phyloP scores from a whole-genome alignment of 2,113 vertebrate genomes.

The Porphyrio hochstetteri region DNA sequence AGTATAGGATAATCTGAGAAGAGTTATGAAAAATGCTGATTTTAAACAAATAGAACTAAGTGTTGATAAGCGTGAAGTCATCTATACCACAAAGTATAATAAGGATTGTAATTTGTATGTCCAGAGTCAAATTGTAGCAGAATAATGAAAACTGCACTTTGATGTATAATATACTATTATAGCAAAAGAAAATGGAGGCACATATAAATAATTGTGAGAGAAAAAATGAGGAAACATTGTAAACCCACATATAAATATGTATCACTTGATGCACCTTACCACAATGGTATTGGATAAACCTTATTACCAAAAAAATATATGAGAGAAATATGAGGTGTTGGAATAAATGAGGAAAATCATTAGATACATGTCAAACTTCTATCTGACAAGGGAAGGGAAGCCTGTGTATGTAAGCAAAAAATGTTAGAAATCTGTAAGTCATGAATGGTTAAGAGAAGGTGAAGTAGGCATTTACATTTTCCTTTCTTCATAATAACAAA shows the following conservation, averaged over 20 bases:
- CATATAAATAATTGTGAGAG: not conserved
- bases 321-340: not conserved
- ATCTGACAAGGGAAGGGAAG: not conserved
- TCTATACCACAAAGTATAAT: not conserved
- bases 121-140: not conserved
- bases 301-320: not conserved
- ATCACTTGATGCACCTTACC: not conserved
- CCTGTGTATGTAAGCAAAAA: not conserved
- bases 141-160: not conserved
- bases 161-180: not conserved
- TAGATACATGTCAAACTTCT: not conserved
- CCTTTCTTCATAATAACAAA: not conserved
- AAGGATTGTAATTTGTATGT: not conserved
- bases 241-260: not conserved
- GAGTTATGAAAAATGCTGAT: not conserved
- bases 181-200: not conserved
- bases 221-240: not conserved
- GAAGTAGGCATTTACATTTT: not conserved
- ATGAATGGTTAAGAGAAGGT: not conserved
- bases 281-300: not conserved
- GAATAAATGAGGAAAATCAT: not conserved
- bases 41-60: not conserved
- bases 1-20: not conserved
- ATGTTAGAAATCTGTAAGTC: not conserved
- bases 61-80: not conserved